A percentile compares a stretch with the other conserved stretches of the same genome.
Evolutionary conservation across 2,797 vertebrate species (phyloP).

Genomic region (Sebastes baramenuke): DNA sequence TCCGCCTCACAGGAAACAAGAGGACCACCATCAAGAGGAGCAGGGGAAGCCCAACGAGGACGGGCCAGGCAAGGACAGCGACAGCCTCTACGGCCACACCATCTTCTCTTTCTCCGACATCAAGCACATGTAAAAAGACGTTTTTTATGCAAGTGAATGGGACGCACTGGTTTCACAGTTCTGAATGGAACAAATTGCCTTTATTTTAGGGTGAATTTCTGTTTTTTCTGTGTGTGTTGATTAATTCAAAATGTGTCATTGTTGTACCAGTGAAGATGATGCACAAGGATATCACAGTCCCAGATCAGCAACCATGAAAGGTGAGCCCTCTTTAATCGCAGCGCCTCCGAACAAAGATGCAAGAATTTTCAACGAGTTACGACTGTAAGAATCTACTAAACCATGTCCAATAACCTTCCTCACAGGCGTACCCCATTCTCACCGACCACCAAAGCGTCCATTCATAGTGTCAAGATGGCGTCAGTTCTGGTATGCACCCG

Average conservation of each 20-base stretch:
- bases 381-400: not conserved
- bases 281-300: slow-evolving; percentile 11
- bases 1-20: slow-evolving; percentile 46
- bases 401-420: not conserved
- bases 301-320: slow-evolving; percentile 33
- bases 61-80: slow-evolving; percentile 52
- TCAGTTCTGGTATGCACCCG: slow-evolving; percentile 91
- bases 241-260: slow-evolving; percentile 12
- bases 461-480: slow-evolving; percentile 84
- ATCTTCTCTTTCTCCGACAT: slow-evolving; percentile 84
- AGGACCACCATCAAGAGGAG: slow-evolving; percentile 59
- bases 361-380: not conserved
- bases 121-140: slow-evolving; percentile 75
- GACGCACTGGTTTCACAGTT: not conserved
- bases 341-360: not conserved
- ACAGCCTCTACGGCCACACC: slow-evolving; percentile 80
- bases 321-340: slow-evolving; percentile 13
- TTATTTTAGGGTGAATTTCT: not conserved
- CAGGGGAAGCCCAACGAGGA: slow-evolving; percentile 48
- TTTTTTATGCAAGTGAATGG: not conserved
- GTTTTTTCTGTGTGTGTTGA: not conserved
- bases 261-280: slow-evolving; percentile 61
- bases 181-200: not conserved
- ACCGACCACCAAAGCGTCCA: slow-evolving; percentile 51
- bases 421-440: slow-evolving; percentile 31